phyloP scores from a whole-genome alignment of 1,140 invertebrate species.

The Cepaea nemoralis region DNA sequence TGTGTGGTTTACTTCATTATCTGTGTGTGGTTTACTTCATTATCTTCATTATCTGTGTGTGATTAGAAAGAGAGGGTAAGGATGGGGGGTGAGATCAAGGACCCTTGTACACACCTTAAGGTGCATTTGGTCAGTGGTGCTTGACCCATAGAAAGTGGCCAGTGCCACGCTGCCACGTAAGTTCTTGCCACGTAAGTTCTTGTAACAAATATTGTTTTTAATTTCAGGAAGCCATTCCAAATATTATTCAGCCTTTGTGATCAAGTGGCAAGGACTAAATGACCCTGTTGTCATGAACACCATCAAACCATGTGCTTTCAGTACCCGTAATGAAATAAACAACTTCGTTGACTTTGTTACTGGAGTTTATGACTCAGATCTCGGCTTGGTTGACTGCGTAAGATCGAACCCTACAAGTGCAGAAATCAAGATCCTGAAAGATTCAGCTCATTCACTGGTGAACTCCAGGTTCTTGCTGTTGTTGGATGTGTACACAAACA shows the following conservation, averaged over 20 bases:
- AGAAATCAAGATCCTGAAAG: background rate
- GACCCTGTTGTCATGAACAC: background rate
- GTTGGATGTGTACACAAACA: slow-evolving; percentile 21
- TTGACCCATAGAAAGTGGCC: too few relatives aligned
- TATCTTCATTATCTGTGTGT: too few relatives aligned
- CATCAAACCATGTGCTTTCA: background rate
- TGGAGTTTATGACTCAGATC: slow-evolving; percentile 17
- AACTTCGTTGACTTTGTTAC: background rate
- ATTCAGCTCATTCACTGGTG: background rate
- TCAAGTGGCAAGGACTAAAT: slow-evolving; percentile 1
- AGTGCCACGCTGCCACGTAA: too few relatives aligned
- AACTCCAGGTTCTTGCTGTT: background rate
- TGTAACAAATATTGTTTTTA: background rate
- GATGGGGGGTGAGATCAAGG: too few relatives aligned
- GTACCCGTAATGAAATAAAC: background rate
- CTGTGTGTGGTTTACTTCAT: too few relatives aligned
- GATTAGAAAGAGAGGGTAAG: too few relatives aligned
- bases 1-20: too few relatives aligned
- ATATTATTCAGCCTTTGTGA: background rate
- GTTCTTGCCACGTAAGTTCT: too few relatives aligned
- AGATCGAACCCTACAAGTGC: background rate
- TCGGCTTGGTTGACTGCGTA: background rate
- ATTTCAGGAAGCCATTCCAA: background rate
- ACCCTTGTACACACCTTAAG: too few relatives aligned
- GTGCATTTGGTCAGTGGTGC: too few relatives aligned